Base-by-base conservation (phyloP, 2,113 vertebrate genomes). In the Ailurus styani region DNA sequence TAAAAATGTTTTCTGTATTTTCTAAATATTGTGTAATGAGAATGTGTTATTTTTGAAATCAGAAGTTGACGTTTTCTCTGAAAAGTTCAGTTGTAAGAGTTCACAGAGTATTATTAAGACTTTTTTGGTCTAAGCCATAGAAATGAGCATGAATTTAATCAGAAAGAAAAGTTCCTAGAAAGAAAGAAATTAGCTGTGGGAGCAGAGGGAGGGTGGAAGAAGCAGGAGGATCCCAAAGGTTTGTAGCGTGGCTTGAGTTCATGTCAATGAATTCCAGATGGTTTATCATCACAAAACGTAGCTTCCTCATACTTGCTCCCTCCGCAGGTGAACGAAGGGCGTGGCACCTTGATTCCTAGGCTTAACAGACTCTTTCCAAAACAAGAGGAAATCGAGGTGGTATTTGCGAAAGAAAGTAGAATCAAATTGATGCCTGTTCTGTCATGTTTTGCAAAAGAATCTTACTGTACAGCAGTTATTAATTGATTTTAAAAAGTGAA, bases 21-120 rank as follows among this genome's bases (percentile, higher is more conserved):
- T 81, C 50, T 72, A 78, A 55, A 68, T 87, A 55, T 81, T 84
- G 8, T 83, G 29, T 55, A n/a, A 84, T 83, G 34, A 90, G n/a
- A 60, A 40, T 75, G 86, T 60, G 54, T 86, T 87, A 60, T 6
- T 87, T 90, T 95, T 84, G 47, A 97, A 91, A 66, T 57, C 62
- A 96, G 73, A 95, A 81, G 50, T 77, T 90, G 72, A 72, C n/a
- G 23, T 92, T 87, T 87, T 83, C 50, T 64, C 62, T 90, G 55
- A 72, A 95, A 95, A 78, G 73, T 79, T 52, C 52, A 91, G 81
- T 83, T 97, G 90, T 93, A 29, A 72, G 92, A 90, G 47, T 93
- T 87, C 68, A 87, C 5, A 21, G 55, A 31, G 8, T 70, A 95
- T 86, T 81, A 87, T 88, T 70, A 91, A 90, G n/a, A 83, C 78